phyloP scores from a whole-genome alignment of 2,797 vertebrate genomes.

The Chromobotia macracanthus region DNA sequence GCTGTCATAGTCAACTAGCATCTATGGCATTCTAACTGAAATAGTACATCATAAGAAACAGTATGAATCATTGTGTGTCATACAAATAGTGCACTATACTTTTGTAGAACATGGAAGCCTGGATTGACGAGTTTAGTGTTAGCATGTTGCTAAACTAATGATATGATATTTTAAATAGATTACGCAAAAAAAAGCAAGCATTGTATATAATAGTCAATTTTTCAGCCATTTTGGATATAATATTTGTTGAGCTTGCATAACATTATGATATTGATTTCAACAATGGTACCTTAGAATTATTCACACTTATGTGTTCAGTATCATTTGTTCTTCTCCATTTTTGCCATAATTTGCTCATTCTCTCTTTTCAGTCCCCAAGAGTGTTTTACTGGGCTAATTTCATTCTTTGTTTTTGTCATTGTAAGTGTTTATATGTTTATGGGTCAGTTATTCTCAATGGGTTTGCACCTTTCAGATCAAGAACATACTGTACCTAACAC shows the following conservation, averaged over 20 bases:
- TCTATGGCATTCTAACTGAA: neutral
- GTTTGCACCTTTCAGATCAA: conserved; percentile 42
- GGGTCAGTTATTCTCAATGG: no score
- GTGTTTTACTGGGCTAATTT: conserved; percentile 57
- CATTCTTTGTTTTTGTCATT: conserved; percentile 60
- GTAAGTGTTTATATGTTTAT: conserved; percentile 37
- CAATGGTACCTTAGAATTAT: no score
- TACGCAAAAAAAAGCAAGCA: neutral
- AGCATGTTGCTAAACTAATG: neutral
- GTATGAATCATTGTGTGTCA: neutral
- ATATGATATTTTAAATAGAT: neutral
- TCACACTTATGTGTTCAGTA: no score
- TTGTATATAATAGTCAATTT: neutral
- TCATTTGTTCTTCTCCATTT: neutral
- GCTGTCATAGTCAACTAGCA: neutral
- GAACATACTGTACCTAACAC: conserved; percentile 47
- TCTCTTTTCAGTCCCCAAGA: neutral
- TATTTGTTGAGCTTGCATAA: neutral
- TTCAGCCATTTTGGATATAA: neutral
- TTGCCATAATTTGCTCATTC: neutral
- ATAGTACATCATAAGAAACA: neutral
- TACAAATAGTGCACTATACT: neutral
- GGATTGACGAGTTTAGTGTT: neutral
- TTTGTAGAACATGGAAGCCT: neutral
- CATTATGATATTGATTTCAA: neutral